A percentile compares a stretch with the other conserved stretches of the same genome.
Conservation (phyloP, 2,113 vertebrate species). For the Apistogramma diplotaenia region DNA sequence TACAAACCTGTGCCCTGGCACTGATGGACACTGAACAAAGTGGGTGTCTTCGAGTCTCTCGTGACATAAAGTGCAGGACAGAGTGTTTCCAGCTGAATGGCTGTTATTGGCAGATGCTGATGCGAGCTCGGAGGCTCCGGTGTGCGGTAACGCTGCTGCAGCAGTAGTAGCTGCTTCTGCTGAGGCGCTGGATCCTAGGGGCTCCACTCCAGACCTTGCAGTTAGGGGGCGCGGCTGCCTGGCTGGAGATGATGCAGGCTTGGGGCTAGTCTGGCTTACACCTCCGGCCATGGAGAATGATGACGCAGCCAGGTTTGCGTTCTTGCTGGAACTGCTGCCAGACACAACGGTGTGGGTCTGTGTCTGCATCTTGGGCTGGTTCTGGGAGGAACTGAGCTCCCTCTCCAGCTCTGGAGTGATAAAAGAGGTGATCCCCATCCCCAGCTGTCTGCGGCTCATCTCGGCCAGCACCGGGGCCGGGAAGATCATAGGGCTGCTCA, state of each 20-base stretch:
- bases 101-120: conserved; percentile 57
- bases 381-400: conserved; percentile 82
- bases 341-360: conserved; percentile 78
- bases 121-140: conserved; percentile 70
- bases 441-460: conserved; percentile 77
- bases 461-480: conserved; percentile 76
- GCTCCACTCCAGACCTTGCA: conserved; percentile 80
- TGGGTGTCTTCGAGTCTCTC: conserved; percentile 87
- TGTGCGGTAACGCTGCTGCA: conserved; percentile 67
- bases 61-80: conserved; percentile 88
- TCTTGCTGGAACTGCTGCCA: conserved; percentile 54
- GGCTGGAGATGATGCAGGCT: conserved; percentile 78
- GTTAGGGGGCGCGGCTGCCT: conserved; percentile 76
- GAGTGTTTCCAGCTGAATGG: conserved; percentile 71
- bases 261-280: conserved; percentile 78
- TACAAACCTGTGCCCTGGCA: conserved; percentile 80
- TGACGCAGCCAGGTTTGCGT: conserved; percentile 63
- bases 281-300: conserved; percentile 64
- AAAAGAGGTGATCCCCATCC: conserved; percentile 72
- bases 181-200: conserved; percentile 63
- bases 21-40: conserved; percentile 88
- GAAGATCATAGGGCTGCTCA: conserved; percentile 73
- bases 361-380: conserved; percentile 62
- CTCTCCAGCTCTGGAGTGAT: conserved; percentile 82
- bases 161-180: conserved; percentile 63